Conservation (phyloP, 1,140 invertebrate species). For the Halictus rubicundus region DNA sequence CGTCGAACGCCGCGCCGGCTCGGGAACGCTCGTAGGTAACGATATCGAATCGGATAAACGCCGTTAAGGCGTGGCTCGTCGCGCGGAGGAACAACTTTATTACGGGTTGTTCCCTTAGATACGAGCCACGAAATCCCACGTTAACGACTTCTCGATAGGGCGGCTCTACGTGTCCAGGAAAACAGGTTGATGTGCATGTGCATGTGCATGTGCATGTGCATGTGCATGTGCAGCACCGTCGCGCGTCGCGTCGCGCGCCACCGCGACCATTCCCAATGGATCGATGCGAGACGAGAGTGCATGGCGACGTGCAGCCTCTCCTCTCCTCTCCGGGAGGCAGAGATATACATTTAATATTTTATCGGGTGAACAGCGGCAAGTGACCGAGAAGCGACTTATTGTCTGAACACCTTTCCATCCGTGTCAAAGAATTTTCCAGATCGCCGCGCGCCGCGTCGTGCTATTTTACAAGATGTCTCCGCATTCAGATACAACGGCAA, state of each 20-base stretch:
- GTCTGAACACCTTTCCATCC: too few species aligned
- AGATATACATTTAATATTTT: too few species aligned
- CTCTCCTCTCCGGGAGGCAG: too few species aligned
- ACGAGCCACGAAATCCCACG: constrained; percentile 23
- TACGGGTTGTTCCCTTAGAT: constrained; percentile 44
- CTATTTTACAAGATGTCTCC: constrained; percentile 1
- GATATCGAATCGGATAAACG: constrained; percentile 31
- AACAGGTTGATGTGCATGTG: background rate
- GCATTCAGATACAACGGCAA: too few species aligned
- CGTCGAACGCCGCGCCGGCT: constrained; percentile 26
- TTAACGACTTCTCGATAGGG: constrained; percentile 26
- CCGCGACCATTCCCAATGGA: background rate
- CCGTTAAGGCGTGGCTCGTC: constrained; percentile 24
- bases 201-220: too few species aligned
- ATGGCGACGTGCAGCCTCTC: background rate
- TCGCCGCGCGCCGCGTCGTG: background rate
- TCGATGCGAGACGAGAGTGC: background rate
- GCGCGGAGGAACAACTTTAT: constrained; percentile 30
- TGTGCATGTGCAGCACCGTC: too few species aligned
- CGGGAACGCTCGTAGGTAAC: constrained; percentile 43
- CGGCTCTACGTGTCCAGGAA: constrained; percentile 3
- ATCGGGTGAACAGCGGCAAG: too few species aligned
- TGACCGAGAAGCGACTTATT: too few species aligned
- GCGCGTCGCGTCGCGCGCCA: background rate
- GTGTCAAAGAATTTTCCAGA: background rate